Percentiles rank a stretch among this genome's conserved stretches.
These are phyloP conservation scores for Lasioglossum leucozonium DNA, from an alignment of 2,888 invertebrate genomes.

Conservation along the genomic window DNA sequence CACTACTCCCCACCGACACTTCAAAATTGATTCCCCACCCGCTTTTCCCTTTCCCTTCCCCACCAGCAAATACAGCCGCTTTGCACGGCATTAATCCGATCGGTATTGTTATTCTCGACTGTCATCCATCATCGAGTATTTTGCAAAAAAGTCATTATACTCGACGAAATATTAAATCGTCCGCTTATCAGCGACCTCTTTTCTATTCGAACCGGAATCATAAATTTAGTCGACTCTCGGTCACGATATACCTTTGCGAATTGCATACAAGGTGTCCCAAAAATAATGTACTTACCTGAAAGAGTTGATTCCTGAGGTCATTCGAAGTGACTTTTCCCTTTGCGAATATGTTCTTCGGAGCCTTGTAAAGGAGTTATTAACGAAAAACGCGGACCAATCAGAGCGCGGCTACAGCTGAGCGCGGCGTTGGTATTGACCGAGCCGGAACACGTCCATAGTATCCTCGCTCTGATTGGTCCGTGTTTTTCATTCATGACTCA, in stretches of 20 bases:
- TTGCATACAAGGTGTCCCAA: background rate
- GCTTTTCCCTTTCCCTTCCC: conserved; percentile 46
- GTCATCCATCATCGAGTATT: conserved; percentile 20
- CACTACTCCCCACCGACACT: conserved; percentile 74
- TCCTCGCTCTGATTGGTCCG: background rate
- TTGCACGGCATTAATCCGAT: conserved; percentile 20
- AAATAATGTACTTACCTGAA: background rate
- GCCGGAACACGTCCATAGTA: too few relatives aligned
- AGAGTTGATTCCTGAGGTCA: background rate
- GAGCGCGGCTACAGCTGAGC: background rate
- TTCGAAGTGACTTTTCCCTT: background rate
- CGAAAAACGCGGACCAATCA: background rate
- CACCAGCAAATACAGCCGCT: conserved; percentile 30
- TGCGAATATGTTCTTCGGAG: background rate
- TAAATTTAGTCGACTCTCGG: too few relatives aligned
- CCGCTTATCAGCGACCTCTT: conserved; percentile 34
- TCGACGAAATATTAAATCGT: background rate
- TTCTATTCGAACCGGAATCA: background rate
- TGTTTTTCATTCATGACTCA: background rate
- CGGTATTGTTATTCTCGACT: background rate
- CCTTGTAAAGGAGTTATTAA: background rate
- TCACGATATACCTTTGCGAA: background rate
- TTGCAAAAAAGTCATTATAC: background rate
- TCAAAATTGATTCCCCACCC: conserved; percentile 47
- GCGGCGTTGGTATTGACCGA: too few relatives aligned